phyloP scores from a whole-genome alignment of 1,140 invertebrate genomes.

The Dendroctonus valens region DNA sequence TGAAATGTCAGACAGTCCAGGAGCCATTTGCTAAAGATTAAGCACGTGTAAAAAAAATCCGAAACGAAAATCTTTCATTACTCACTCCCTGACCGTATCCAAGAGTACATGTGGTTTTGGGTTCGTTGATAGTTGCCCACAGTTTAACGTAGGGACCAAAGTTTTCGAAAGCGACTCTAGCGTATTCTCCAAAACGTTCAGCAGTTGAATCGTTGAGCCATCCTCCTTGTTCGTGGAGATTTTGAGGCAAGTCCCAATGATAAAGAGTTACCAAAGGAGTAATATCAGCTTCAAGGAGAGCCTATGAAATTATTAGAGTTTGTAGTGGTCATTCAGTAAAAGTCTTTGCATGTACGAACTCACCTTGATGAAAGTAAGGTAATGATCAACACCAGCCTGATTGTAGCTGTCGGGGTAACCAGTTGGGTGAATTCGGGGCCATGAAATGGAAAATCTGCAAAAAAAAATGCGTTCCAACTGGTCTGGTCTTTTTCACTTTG shows the following conservation, averaged over 20 bases:
- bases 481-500: neutral
- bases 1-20: constrained; percentile 8
- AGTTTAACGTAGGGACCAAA: constrained; percentile 37
- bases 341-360: neutral
- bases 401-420: constrained; percentile 24
- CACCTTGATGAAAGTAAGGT: constrained; percentile 52
- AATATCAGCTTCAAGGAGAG: constrained; percentile 11
- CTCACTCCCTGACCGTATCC: constrained; percentile 19
- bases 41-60: neutral
- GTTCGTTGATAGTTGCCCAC: constrained; percentile 51
- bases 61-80: neutral
- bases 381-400: constrained; percentile 52
- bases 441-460: constrained; percentile 60
- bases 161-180: constrained; percentile 36
- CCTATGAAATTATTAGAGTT: constrained; percentile 6
- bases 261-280: constrained; percentile 52
- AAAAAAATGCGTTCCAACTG: neutral
- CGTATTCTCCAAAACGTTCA: constrained; percentile 48
- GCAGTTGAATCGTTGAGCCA: constrained; percentile 44
- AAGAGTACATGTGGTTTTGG: constrained; percentile 39
- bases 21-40: constrained; percentile 9
- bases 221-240: constrained; percentile 44
- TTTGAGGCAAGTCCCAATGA: constrained; percentile 48
- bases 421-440: constrained; percentile 51
- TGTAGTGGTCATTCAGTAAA: neutral